Conservation (phyloP, 2,888 invertebrate species). For the Nudaria mundana region DNA sequence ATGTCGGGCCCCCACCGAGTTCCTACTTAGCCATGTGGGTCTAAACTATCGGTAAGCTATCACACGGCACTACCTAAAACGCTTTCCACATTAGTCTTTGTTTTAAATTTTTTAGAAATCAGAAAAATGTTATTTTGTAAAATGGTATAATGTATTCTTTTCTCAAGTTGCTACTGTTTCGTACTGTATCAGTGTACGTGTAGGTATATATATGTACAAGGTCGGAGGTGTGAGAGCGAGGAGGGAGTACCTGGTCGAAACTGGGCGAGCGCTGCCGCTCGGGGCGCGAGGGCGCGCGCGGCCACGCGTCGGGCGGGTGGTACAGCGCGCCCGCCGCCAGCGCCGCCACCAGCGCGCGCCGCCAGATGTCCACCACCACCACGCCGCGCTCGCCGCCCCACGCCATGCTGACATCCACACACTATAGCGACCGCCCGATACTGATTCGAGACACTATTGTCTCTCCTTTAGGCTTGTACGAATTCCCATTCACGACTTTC, state of each 20-base stretch:
- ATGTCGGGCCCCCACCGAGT: too few species aligned
- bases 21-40: too few species aligned
- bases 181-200: too few species aligned
- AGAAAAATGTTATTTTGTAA: too few species aligned
- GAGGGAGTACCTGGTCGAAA: slow-evolving; percentile 89
- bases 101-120: too few species aligned
- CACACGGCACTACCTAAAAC: too few species aligned
- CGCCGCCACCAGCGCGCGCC: slow-evolving; percentile 93
- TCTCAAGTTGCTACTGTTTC: too few species aligned
- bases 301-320: slow-evolving; percentile 87
- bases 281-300: slow-evolving; percentile 53
- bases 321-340: slow-evolving; percentile 95
- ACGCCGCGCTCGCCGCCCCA: slow-evolving; percentile 98
- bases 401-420: slow-evolving; percentile 86
- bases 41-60: too few species aligned
- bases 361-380: slow-evolving; percentile 96
- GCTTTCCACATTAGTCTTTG: too few species aligned
- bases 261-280: slow-evolving; percentile 89
- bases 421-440: background rate
- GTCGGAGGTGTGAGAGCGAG: background rate
- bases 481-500: too few species aligned
- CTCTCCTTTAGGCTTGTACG: background rate
- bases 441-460: background rate
- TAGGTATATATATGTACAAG: background rate
- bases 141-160: too few species aligned